These are phyloP conservation scores for Anoplolepis gracilipes DNA, from an alignment of 1,140 invertebrate genomes.

Conservation along the genomic window DNA sequence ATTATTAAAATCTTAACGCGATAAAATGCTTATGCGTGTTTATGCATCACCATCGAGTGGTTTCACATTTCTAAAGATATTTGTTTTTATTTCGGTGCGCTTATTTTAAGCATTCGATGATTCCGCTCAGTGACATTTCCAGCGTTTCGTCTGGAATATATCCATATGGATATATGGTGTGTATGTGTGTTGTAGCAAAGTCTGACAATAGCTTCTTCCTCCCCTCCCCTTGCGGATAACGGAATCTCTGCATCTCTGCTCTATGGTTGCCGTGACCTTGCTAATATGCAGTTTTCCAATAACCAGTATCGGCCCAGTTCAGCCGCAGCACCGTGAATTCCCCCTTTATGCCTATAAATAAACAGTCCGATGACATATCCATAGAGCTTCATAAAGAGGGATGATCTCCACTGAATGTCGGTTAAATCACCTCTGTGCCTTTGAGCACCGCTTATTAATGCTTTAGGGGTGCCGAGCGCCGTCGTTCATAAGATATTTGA, in stretches of 20 bases:
- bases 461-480: conserved; percentile 58
- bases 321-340: conserved; percentile 80
- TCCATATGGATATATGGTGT: not conserved
- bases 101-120: conserved; percentile 40
- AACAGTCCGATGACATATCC: conserved; percentile 71
- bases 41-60: not conserved
- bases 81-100: conserved; percentile 32
- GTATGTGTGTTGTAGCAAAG: not conserved
- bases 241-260: conserved; percentile 57
- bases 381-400: conserved; percentile 56
- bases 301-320: conserved; percentile 81
- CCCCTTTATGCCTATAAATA: conserved; percentile 84
- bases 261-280: conserved; percentile 73
- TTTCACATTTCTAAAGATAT: not conserved
- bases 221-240: not conserved
- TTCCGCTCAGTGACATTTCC: conserved; percentile 28
- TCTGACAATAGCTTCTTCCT: conserved; percentile 31
- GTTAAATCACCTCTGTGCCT: conserved; percentile 49
- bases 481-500: conserved; percentile 21
- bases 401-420: conserved; percentile 42
- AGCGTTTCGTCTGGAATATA: conserved; percentile 34
- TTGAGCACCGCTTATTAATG: conserved; percentile 21
- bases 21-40: not conserved
- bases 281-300: conserved; percentile 83
- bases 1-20: not conserved